Percentiles rank a stretch among this genome's conserved stretches.
Evolutionary conservation across 2,888 invertebrate genomes (phyloP).

Genomic region (Torymus aiolomorphi): DNA sequence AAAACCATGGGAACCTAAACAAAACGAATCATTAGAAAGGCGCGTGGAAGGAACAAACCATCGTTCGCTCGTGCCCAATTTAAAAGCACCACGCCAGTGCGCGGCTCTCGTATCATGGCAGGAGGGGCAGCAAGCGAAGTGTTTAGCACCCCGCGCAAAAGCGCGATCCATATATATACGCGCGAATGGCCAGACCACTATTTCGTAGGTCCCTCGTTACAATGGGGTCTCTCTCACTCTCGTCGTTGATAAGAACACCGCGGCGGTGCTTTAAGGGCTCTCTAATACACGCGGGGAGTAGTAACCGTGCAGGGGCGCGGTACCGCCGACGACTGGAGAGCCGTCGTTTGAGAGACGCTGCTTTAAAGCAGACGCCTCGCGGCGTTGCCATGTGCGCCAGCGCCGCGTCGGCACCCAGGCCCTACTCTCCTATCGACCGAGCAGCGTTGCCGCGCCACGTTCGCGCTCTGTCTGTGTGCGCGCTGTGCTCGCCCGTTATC

Average conservation of each 20-base stretch:
- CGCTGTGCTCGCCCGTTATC: conserved; percentile 69
- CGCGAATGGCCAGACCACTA: not conserved
- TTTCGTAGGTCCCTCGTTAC: conserved; percentile 7
- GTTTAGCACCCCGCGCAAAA: not conserved
- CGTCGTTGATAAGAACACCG: conserved; percentile 30
- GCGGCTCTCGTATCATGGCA: too few relatives aligned
- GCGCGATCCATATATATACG: not conserved
- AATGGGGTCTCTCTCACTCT: not conserved
- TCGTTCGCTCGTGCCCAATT: too few relatives aligned
- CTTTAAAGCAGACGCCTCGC: conserved; percentile 71
- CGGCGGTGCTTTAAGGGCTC: not conserved
- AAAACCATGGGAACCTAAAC: too few relatives aligned
- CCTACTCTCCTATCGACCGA: conserved; percentile 74
- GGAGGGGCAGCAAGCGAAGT: too few relatives aligned
- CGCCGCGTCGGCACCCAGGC: conserved; percentile 60
- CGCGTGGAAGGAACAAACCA: too few relatives aligned
- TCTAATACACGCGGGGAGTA: not conserved
- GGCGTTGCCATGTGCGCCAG: conserved; percentile 68
- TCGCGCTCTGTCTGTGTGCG: conserved; percentile 22
- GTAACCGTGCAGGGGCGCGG: not conserved
- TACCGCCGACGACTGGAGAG: conserved; percentile 9
- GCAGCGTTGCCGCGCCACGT: conserved; percentile 69
- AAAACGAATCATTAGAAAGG: too few relatives aligned
- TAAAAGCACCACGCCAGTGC: too few relatives aligned
- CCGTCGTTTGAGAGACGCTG: conserved; percentile 67